Base-by-base conservation (phyloP, 2,113 vertebrate species). In the Puntigrus tetrazona region DNA sequence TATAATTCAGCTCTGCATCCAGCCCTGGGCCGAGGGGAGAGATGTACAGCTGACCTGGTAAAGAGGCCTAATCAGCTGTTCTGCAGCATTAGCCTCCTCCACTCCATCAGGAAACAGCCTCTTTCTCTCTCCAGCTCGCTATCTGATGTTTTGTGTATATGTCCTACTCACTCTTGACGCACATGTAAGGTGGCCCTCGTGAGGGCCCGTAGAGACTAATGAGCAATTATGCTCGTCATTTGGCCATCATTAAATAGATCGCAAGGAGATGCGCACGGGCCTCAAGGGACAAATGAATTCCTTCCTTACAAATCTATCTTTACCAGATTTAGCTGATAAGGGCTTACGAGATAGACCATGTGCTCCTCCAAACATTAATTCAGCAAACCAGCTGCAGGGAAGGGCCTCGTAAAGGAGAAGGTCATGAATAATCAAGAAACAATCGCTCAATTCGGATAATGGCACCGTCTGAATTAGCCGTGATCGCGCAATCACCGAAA, bases 231-330 rank as follows among this genome's bases (percentile, higher is more conserved):
- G 27, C 82, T 47, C 47, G 70, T 87, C 88, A 70, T 88, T 45
- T 88, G 79, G 70, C 74, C 52, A 38, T 90, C 85, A 87, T 88
- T 90, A 90, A 50, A 65, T 50, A 14, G 81, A 87, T 88, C 85
- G 50, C 76, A 75, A 27, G 38, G 78, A 31, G 77, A 78, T 76
- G 80, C 38, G 63, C 8, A 69, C 25, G 73, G 43, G 84, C 81
- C 82, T 41, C 57, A 52, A 82, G 81, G 82, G 55, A 86, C 74
- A 69, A 81, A 86, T 78, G 3, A 61, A 4, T 82, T 69, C 22
- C 82, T 45, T 86, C 41, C 14, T 18, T 78, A 50, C 7, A 18
- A 81, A 59, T 86, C 82, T 27, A 83, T 90, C 67, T 36, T 89
- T 88, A 85, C 82, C 82, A 89, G 41, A 67, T 87, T 76, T 3